These are phyloP conservation scores for Periphyllus acericola DNA, from an alignment of 2,888 invertebrate species.

Conservation along the genomic window DNA sequence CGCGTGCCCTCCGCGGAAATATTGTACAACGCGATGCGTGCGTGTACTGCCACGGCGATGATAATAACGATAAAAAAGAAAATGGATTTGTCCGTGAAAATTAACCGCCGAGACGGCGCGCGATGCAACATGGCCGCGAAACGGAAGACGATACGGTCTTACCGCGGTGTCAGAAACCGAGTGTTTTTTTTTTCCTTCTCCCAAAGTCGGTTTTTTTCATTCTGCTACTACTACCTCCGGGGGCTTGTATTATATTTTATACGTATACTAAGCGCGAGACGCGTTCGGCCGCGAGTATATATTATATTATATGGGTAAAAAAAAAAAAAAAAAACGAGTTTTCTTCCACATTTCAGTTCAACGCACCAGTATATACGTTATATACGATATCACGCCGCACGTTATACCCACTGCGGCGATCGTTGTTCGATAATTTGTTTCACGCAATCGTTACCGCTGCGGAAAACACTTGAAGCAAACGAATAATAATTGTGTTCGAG, in stretches of 20 bases:
- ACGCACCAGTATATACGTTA: background rate
- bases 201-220: background rate
- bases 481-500: background rate
- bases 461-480: background rate
- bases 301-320: too few species aligned
- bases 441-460: background rate
- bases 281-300: background rate
- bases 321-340: background rate
- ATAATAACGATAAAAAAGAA: background rate
- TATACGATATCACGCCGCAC: background rate
- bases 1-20: background rate
- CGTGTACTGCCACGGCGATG: background rate
- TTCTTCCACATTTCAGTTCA: slow-evolving; percentile 6
- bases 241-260: background rate
- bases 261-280: too few species aligned
- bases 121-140: slow-evolving; percentile 31
- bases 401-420: background rate
- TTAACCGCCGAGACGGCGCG: slow-evolving; percentile 55
- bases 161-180: background rate
- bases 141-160: slow-evolving; percentile 41
- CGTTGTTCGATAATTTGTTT: background rate
- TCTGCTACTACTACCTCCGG: too few species aligned
- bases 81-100: slow-evolving; percentile 61
- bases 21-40: background rate
- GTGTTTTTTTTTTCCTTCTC: background rate